Percentiles rank a stretch among this genome's conserved stretches.
These are phyloP conservation scores for Nasonia longicornis DNA, from an alignment of 1,140 invertebrate species.

Conservation along the genomic window DNA sequence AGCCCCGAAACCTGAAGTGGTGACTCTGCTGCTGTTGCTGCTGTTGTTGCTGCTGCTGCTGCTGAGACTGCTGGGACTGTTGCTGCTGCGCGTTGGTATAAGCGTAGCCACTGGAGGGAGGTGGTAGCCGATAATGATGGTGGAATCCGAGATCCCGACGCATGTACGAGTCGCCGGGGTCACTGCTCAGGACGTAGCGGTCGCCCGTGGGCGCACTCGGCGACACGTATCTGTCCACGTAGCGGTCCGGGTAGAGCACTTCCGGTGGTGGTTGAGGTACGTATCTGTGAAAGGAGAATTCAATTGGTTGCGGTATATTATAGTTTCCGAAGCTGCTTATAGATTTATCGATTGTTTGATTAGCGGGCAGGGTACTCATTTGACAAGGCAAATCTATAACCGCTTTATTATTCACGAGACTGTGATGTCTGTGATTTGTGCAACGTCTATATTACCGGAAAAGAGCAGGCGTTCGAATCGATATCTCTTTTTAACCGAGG, in stretches of 20 bases:
- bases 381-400: background rate
- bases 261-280: constrained; percentile 74
- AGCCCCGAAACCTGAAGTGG: constrained; percentile 64
- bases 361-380: background rate
- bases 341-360: background rate
- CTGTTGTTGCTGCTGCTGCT: background rate
- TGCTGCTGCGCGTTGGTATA: constrained; percentile 57
- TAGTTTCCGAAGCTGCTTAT: background rate
- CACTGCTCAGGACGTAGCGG: constrained; percentile 66
- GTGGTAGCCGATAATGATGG: constrained; percentile 72
- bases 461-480: no score
- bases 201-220: constrained; percentile 66
- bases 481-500: background rate
- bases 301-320: background rate
- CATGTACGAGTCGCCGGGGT: constrained; percentile 72
- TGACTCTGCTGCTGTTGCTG: background rate
- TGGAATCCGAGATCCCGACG: constrained; percentile 73
- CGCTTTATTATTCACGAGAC: background rate
- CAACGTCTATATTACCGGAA: no score
- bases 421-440: no score
- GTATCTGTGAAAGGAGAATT: constrained; percentile 56
- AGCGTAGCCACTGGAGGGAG: constrained; percentile 62
- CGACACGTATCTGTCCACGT: constrained; percentile 69
- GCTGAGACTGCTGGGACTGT: background rate
- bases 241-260: constrained; percentile 67